Conservation (phyloP, 2,113 vertebrate species). For the Gadus chalcogrammus region DNA sequence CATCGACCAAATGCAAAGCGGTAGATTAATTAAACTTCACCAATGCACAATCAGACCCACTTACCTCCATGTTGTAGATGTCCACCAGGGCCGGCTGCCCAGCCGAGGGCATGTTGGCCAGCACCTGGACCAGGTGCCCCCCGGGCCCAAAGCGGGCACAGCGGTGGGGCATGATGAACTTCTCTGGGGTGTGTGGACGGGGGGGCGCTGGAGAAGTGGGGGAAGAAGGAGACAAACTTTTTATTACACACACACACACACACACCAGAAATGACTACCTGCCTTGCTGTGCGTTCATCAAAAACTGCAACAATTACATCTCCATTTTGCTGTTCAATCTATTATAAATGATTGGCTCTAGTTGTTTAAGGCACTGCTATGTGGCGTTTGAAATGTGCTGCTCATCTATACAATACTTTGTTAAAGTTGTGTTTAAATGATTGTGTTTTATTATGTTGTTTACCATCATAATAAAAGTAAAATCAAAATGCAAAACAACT, state of each 20-base stretch:
- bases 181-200: constrained; percentile 90
- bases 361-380: too few relatives aligned
- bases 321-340: too few relatives aligned
- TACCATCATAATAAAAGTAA: background rate
- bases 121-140: constrained; percentile 87
- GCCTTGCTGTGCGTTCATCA: too few relatives aligned
- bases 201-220: constrained; percentile 75
- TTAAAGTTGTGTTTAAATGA: too few relatives aligned
- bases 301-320: too few relatives aligned
- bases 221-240: constrained; percentile 26
- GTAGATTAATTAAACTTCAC: too few relatives aligned
- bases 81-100: constrained; percentile 95
- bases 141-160: constrained; percentile 92
- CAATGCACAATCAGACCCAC: too few relatives aligned
- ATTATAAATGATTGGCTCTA: too few relatives aligned
- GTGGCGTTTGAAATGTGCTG: too few relatives aligned
- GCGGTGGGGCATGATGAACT: constrained; percentile 86
- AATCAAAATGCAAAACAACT: background rate
- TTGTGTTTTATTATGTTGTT: background rate
- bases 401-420: too few relatives aligned
- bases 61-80: constrained; percentile 92
- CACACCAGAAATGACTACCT: background rate
- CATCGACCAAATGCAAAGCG: too few relatives aligned
- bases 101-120: constrained; percentile 93
- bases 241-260: background rate